A percentile compares a stretch with the other conserved stretches of the same genome.
Evolutionary conservation across 2,113 vertebrate species (phyloP).

Genomic region (Ginglymostoma cirratum): DNA sequence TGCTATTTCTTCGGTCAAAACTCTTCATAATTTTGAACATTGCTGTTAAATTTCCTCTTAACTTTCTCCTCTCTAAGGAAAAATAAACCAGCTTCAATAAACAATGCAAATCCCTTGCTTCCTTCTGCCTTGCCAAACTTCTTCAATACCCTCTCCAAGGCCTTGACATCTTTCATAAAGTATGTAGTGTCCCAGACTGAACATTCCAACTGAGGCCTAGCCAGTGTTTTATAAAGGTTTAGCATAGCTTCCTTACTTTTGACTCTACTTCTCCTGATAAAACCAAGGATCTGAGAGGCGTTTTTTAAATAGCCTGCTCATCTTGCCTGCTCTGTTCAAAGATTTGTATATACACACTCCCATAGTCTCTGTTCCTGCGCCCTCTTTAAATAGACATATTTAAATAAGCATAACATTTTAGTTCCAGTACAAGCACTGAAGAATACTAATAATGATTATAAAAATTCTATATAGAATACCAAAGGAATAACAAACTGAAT

Average conservation of each 20-base stretch:
- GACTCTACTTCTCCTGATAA: neutral
- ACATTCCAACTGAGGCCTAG: neutral
- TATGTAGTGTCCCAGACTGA: neutral
- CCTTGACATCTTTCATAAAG: neutral
- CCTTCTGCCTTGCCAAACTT: neutral
- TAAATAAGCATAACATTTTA: conserved; percentile 75
- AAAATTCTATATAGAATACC: conserved; percentile 75
- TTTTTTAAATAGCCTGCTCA: neutral
- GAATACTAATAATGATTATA: conserved; percentile 92
- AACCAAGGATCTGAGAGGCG: neutral
- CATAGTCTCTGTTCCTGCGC: conserved; percentile 8
- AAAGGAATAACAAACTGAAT: conserved; percentile 86
- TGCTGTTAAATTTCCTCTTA: neutral
- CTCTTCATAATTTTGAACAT: neutral
- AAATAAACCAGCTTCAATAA: neutral
- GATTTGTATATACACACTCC: neutral
- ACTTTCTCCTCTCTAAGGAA: neutral
- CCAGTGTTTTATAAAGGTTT: neutral
- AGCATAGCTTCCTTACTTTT: neutral
- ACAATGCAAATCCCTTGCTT: neutral
- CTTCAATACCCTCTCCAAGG: neutral
- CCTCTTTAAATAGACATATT: conserved; percentile 29
- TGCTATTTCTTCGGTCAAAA: neutral
- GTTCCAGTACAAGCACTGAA: conserved; percentile 71
- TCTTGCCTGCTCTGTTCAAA: conserved; percentile 11